Conservation (phyloP, 2,888 invertebrate genomes). For the Rhagium mordax region DNA sequence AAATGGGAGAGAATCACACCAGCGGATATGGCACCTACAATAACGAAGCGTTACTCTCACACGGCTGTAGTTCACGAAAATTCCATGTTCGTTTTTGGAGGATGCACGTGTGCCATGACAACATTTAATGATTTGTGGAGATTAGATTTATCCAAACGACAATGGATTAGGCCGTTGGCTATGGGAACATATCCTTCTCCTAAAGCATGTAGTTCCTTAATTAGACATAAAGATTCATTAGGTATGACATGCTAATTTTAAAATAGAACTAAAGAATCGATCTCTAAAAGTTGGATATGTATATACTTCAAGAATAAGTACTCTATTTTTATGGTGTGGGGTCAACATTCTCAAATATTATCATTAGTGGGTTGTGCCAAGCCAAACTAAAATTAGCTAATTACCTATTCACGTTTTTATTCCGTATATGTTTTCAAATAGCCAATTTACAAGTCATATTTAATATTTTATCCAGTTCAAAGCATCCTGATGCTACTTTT, state of each 20-base stretch:
- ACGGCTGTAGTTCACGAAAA: constrained; percentile 88
- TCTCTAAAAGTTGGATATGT: neutral
- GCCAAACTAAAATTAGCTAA: too few relatives aligned
- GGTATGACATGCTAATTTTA: constrained; percentile 68
- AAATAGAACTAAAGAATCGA: neutral
- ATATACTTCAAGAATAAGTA: neutral
- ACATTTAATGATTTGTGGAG: constrained; percentile 98
- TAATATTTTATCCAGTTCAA: too few relatives aligned
- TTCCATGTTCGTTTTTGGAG: constrained; percentile 96
- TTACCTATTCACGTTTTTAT: too few relatives aligned
- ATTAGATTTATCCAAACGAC: constrained; percentile 87
- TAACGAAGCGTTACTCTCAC: constrained; percentile 94
- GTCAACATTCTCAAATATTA: neutral
- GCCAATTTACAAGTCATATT: too few relatives aligned
- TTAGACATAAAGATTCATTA: constrained; percentile 87
- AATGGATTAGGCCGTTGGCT: constrained; percentile 88
- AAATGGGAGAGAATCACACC: constrained; percentile 80
- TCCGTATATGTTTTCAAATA: neutral
- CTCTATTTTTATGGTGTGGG: neutral
- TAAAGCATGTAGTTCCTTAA: constrained; percentile 94
- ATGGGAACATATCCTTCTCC: constrained; percentile 95
- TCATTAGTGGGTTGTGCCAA: neutral
- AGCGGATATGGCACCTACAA: constrained; percentile 78
- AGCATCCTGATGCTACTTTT: too few relatives aligned
- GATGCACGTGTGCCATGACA: constrained; percentile 93